Conservation (phyloP, 2,888 invertebrate genomes). For the Baccha elongata region DNA sequence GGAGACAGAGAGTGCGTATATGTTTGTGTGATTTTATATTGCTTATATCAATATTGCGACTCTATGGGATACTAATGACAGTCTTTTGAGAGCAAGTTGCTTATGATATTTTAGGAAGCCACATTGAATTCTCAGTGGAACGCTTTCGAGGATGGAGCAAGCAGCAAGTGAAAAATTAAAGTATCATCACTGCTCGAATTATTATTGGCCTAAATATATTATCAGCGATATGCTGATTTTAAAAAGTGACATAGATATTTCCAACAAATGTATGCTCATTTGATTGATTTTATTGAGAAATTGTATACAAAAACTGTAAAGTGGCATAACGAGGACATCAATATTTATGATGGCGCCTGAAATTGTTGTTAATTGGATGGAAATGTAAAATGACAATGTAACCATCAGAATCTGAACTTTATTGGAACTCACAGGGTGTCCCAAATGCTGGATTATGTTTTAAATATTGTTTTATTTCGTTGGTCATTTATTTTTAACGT, state of each 20-base stretch:
- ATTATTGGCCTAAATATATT: constrained; percentile 43
- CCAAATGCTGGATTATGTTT: too few relatives aligned
- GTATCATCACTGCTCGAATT: constrained; percentile 14
- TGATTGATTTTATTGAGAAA: constrained; percentile 22
- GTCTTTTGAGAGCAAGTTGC: constrained; percentile 33
- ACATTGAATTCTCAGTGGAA: background rate
- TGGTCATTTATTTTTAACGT: too few relatives aligned
- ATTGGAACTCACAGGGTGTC: too few relatives aligned
- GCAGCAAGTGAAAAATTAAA: constrained; percentile 27
- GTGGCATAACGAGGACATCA: constrained; percentile 18
- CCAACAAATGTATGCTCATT: constrained; percentile 16
- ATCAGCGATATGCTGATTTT: constrained; percentile 31
- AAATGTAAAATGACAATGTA: too few relatives aligned
- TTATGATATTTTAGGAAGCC: constrained; percentile 34
- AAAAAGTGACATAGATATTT: background rate
- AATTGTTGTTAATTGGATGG: background rate
- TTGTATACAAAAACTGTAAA: background rate
- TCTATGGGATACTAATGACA: constrained; percentile 48
- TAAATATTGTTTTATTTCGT: too few relatives aligned
- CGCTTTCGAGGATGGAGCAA: background rate
- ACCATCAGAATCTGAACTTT: too few relatives aligned
- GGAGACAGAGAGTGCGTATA: constrained; percentile 18
- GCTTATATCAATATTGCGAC: constrained; percentile 61
- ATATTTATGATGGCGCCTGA: constrained; percentile 10
- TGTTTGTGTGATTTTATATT: constrained; percentile 42